Conservation (phyloP, 1,140 invertebrate genomes). For the Stratiolaelaps scimitus region DNA sequence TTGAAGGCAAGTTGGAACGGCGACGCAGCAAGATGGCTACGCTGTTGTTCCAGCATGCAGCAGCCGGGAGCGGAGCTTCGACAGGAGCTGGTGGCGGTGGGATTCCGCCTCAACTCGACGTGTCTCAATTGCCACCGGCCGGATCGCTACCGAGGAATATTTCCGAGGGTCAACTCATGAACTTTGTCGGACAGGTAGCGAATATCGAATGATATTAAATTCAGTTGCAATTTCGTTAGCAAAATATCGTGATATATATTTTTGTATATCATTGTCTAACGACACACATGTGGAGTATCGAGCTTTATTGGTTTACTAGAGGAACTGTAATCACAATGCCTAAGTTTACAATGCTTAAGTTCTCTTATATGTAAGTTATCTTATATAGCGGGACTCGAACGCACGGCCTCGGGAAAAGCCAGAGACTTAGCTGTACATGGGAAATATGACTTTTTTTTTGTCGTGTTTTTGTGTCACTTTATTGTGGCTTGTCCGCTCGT, state of each 20-base stretch:
- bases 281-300: no score
- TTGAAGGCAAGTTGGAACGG: conserved; percentile 53
- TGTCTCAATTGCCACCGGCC: background rate
- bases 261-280: no score
- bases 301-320: no score
- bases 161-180: conserved; percentile 51
- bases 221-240: background rate
- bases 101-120: conserved; percentile 7
- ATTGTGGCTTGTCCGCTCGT: conserved; percentile 40
- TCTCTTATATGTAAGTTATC: no score
- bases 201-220: background rate
- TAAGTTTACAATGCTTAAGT: no score
- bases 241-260: no score
- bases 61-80: conserved; percentile 36
- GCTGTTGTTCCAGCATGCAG: conserved; percentile 41
- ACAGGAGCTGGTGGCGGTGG: conserved; percentile 2
- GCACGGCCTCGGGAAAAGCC: no score
- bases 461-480: no score
- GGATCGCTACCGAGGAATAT: conserved; percentile 48
- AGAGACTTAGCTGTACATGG: no score
- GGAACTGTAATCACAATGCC: no score
- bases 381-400: no score
- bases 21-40: conserved; percentile 55
- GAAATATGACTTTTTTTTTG: no score
- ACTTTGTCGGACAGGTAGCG: conserved; percentile 38